phyloP scores from a whole-genome alignment of 2,888 invertebrate species.

The Heliothis peltigera region DNA sequence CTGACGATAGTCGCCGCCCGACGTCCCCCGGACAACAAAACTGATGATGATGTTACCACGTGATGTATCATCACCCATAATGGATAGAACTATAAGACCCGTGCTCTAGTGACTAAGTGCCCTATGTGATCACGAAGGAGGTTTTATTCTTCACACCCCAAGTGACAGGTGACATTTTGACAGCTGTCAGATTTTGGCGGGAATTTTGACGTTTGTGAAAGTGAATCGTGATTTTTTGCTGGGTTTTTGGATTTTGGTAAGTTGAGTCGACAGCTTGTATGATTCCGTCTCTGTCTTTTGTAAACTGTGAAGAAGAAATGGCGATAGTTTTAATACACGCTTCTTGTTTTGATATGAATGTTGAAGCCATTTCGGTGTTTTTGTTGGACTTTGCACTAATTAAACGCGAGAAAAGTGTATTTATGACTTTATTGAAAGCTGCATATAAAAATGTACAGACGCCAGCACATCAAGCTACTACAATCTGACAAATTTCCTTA shows the following conservation, averaged over 20 bases:
- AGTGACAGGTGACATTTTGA: neutral
- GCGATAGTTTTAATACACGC: neutral
- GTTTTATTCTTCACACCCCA: neutral
- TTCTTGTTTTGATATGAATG: neutral
- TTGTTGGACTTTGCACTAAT: neutral
- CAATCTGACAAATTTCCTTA: too few relatives aligned
- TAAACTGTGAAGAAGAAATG: neutral
- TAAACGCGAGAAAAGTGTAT: neutral
- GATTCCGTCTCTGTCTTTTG: too few relatives aligned
- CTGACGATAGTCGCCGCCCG: slow-evolving; percentile 84
- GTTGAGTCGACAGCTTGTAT: neutral
- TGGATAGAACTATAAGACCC: slow-evolving; percentile 25
- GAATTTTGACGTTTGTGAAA: neutral
- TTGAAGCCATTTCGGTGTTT: neutral
- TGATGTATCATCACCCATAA: slow-evolving; percentile 55
- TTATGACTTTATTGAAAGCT: neutral
- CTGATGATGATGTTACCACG: slow-evolving; percentile 64
- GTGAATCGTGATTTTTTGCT: too few relatives aligned
- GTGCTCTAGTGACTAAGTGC: slow-evolving; percentile 14
- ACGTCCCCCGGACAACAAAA: slow-evolving; percentile 50
- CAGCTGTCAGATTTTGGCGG: neutral
- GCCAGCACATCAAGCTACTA: too few relatives aligned
- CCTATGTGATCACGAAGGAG: neutral
- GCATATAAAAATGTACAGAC: neutral
- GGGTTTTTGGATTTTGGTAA: neutral